Base-by-base conservation (phyloP, 2,113 vertebrate genomes). In the Baryphthengus martii region DNA sequence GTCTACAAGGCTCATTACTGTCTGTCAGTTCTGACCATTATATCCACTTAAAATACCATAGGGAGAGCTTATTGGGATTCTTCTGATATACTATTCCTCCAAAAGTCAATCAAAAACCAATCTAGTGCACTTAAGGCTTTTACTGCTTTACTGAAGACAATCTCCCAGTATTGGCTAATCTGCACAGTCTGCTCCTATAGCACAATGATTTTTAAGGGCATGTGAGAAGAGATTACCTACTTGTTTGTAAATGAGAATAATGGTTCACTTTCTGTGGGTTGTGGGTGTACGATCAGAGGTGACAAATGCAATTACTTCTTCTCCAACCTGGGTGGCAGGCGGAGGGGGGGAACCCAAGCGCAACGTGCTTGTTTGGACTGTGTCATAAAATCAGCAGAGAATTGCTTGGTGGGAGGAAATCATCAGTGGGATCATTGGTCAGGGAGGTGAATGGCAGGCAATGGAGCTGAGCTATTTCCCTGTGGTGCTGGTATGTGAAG, bases 41-140 rank as follows among this genome's bases (percentile, higher is more conserved):
- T 94, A 95, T 87, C 93, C 94, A 97, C 94, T 97, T 96, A 97
- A 95, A 96, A 95, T 96, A 95, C 96, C 95, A 92, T 92, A 90
- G 95, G 95, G 95, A 95, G 76, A 93, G 79, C 93, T 92, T 95
- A 93, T 95, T 95, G 56, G 91, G 88, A 96, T 94, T 95, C 93
- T 93, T 95, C 95, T 94, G 95, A 97, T 96, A 95, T 94, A 95
- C 93, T 95, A 28, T 96, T 95, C 92, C 94, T 96, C 93, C 84
- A 86, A 97, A 97, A 97, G 97, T 97, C 97, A 97, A 97, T 97
- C 93, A 94, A 97, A 97, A 97, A 94, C 93, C 97, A 97, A 97
- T 97, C 96, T 94, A 97, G 75, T 93, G 96, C 95, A 96, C 96
- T 97, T 97, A 97, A 84, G 86, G 96, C 97, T 97, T 97, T 97